Percentiles rank a stretch among this genome's conserved stretches.
Evolutionary conservation across 2,888 invertebrate species (phyloP).

Genomic region (Spialia ferax): DNA sequence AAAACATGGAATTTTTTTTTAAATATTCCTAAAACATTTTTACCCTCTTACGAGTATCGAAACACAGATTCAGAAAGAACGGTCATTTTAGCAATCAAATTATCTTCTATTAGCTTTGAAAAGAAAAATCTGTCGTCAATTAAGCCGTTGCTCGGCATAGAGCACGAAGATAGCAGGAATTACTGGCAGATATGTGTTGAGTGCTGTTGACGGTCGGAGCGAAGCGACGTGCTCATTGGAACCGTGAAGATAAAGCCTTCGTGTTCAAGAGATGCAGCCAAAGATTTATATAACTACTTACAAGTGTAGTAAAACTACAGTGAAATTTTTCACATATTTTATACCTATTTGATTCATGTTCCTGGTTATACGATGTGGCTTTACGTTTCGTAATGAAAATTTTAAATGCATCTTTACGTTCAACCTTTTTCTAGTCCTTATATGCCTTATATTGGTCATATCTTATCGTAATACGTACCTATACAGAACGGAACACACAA

Average conservation of each 20-base stretch:
- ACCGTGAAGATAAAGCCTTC: conserved; percentile 10
- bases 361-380: neutral
- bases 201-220: conserved; percentile 26
- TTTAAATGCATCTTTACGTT: too few relatives aligned
- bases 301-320: neutral
- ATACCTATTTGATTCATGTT: neutral
- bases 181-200: conserved; percentile 28
- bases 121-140: conserved; percentile 14
- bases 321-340: neutral
- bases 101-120: neutral
- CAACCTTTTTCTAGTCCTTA: too few relatives aligned
- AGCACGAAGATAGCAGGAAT: conserved; percentile 15
- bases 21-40: too few relatives aligned
- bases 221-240: conserved; percentile 30
- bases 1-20: too few relatives aligned
- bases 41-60: too few relatives aligned
- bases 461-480: too few relatives aligned
- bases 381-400: neutral
- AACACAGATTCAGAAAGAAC: neutral
- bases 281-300: conserved; percentile 14
- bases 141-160: neutral
- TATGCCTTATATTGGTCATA: too few relatives aligned
- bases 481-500: too few relatives aligned
- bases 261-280: conserved; percentile 15
- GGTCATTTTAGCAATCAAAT: neutral